Base-by-base conservation (phyloP, 2,113 vertebrate genomes). In the Bujurquina vittata region DNA sequence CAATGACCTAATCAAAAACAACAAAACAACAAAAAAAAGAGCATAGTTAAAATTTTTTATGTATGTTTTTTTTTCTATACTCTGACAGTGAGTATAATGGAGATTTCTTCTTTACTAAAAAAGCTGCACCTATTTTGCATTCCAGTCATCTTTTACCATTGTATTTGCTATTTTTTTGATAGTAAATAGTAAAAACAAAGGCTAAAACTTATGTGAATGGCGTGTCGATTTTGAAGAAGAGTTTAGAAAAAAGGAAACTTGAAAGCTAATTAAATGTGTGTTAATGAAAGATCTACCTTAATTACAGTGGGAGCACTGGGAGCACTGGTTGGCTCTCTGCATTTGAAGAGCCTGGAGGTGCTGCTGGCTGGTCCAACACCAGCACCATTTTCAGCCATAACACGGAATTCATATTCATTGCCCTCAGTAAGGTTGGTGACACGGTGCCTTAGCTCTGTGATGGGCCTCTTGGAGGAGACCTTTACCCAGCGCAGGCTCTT, bases 391-490 rank as follows among this genome's bases (percentile, higher is more conserved):
- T 99, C 98, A 89, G 98, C 98, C 97, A 98, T 97, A 84, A 99
- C 97, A 3, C 96, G 98, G 96, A 99, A 99, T 93, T 99, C 98
- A 55, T 99, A 99, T 80, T 99, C 98, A 57, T 99, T 97, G 87
- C 97, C 97, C 94, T 99, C 97, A 10, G 95, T 97, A 65, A 99
- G 97, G 74, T 97, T 95, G 33, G 96, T 97, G 89, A 98, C 97
- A 92, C 97, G 97, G 89, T 95, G 95, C 91, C 98, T 96, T 5
- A 97, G 96, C 91, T 99, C 98, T 52, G 96, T 95, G 90, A 99
- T 98, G 26, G 98, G 94, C 72, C 97, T 96, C 91, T 99, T 99
- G 81, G 98, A 98, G 75, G 95, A 96, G 59, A 99, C 98, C 94
- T 98, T 99, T 46, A 99, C 94, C 98, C 98, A 99, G 56, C 94